Conservation (phyloP, 2,888 invertebrate genomes). For the Unio delphinus region DNA sequence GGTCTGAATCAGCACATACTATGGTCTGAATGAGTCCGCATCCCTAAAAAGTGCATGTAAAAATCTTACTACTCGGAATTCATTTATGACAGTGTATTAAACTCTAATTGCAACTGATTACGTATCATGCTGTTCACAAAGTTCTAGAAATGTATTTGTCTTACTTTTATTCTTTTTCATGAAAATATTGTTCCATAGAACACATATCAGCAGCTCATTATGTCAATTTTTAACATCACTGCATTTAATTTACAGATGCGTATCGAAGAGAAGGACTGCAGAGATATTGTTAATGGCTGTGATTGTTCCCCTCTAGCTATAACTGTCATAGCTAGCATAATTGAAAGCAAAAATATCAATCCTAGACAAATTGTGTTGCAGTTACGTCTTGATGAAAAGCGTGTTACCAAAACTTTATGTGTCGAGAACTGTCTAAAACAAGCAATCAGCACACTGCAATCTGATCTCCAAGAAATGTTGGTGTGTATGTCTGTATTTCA, state of each 20-base stretch:
- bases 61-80: too few species aligned
- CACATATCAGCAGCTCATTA: too few species aligned
- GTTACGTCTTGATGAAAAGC: constrained; percentile 24
- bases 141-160: too few species aligned
- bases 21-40: too few species aligned
- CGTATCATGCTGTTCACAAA: too few species aligned
- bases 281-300: constrained; percentile 22
- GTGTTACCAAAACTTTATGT: constrained; percentile 21
- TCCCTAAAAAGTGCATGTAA: too few species aligned
- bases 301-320: constrained; percentile 29
- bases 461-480: constrained; percentile 4
- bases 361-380: constrained; percentile 24
- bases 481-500: constrained; percentile 24
- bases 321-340: constrained; percentile 14
- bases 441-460: constrained; percentile 6
- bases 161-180: too few species aligned
- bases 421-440: constrained; percentile 15
- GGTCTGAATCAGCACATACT: too few species aligned
- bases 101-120: too few species aligned
- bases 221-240: too few species aligned
- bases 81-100: too few species aligned
- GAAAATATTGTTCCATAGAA: too few species aligned
- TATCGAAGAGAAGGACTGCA: constrained; percentile 7
- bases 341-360: constrained; percentile 13
- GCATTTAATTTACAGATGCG: neutral